Conservation (phyloP, 2,113 vertebrate species). For the Aphelocoma coerulescens region DNA sequence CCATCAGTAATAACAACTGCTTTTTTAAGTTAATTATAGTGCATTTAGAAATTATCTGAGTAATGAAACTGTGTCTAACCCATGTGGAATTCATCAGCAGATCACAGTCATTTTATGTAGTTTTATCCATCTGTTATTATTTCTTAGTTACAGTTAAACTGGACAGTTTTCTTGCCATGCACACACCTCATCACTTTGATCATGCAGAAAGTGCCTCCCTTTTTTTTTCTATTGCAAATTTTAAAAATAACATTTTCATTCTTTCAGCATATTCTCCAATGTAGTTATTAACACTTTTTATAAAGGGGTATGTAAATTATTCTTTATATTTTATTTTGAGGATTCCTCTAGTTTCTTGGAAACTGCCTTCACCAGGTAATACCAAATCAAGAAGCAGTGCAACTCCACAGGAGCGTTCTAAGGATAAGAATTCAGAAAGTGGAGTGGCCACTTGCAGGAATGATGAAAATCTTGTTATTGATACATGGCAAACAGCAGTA, state of each 20-base stretch:
- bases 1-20: background rate
- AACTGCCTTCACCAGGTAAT: slow-evolving; percentile 5
- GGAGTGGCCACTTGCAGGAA: background rate
- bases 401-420: background rate
- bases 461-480: slow-evolving; percentile 71
- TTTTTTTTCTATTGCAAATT: background rate
- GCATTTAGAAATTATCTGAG: background rate
- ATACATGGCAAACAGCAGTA: slow-evolving; percentile 72
- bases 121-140: background rate
- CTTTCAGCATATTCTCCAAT: background rate
- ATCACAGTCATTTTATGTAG: background rate
- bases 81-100: background rate
- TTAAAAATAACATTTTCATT: background rate
- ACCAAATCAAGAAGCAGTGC: slow-evolving; percentile 25
- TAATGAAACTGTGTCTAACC: background rate
- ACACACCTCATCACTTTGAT: background rate
- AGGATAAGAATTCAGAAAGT: slow-evolving; percentile 40
- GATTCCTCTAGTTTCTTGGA: slow-evolving; percentile 69
- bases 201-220: background rate
- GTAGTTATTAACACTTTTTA: background rate
- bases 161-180: background rate
- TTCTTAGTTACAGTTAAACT: background rate
- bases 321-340: slow-evolving; percentile 32
- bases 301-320: rapidly evolving
- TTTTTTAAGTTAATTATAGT: background rate